These are phyloP conservation scores for Clanis bilineata DNA, from an alignment of 2,888 invertebrate genomes.

Conservation along the genomic window DNA sequence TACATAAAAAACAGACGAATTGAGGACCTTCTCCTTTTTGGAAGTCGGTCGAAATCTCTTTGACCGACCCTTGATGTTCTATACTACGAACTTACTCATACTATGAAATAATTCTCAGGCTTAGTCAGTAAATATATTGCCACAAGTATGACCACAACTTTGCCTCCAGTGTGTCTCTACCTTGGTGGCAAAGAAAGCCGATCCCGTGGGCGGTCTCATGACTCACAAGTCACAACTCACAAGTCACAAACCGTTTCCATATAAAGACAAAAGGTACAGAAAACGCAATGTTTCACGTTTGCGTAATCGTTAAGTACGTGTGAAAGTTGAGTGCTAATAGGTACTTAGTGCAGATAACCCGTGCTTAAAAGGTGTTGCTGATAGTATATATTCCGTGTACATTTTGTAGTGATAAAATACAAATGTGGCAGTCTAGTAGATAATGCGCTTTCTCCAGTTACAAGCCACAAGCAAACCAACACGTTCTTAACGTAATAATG, in stretches of 20 bases:
- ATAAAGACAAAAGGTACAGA: slow-evolving; percentile 43
- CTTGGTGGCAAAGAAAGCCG: slow-evolving; percentile 19
- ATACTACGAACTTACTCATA: too few relatives aligned
- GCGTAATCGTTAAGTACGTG: slow-evolving; percentile 51
- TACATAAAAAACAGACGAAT: too few relatives aligned
- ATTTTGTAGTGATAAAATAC: slow-evolving; percentile 10
- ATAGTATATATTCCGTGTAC: slow-evolving; percentile 11
- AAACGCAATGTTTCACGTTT: slow-evolving; percentile 46
- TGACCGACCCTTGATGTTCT: too few relatives aligned
- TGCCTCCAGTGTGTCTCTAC: neutral
- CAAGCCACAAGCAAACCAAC: neutral
- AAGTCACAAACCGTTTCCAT: slow-evolving; percentile 50
- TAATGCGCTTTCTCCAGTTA: slow-evolving; percentile 4
- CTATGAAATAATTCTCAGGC: too few relatives aligned
- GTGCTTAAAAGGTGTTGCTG: slow-evolving; percentile 17
- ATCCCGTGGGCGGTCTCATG: slow-evolving; percentile 28
- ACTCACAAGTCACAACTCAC: slow-evolving; percentile 38
- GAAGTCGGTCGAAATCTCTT: too few relatives aligned
- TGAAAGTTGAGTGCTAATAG: slow-evolving; percentile 59
- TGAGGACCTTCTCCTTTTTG: too few relatives aligned
- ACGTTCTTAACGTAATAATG: neutral
- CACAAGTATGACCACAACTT: neutral
- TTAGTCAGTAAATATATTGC: neutral
- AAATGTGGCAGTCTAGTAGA: neutral
- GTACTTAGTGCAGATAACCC: slow-evolving; percentile 46